Conservation (phyloP, 1,140 invertebrate species). For the Pararge aegeria region DNA sequence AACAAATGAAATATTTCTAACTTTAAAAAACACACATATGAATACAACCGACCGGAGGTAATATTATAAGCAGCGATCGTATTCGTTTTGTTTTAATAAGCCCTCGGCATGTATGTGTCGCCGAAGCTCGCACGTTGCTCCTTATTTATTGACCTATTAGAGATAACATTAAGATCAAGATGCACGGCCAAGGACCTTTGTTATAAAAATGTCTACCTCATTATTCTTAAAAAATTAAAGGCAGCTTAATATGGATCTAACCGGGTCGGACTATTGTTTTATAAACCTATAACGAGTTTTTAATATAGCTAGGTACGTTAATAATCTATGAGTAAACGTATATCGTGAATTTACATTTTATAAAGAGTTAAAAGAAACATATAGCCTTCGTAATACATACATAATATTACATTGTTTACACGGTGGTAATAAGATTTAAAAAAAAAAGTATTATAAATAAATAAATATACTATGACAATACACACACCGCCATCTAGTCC, state of each 20-base stretch:
- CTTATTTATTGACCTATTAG: conserved; percentile 80
- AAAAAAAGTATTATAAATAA: no score
- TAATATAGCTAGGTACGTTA: conserved; percentile 18
- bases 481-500: no score
- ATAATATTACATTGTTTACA: neutral
- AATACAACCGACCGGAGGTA: conserved; percentile 44
- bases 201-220: conserved; percentile 78
- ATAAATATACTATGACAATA: no score
- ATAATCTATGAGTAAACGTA: conserved; percentile 11
- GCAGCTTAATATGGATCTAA: conserved; percentile 51
- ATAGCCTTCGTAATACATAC: neutral
- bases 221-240: conserved; percentile 75
- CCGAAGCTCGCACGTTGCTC: conserved; percentile 75
- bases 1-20: conserved; percentile 19
- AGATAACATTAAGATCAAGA: conserved; percentile 79
- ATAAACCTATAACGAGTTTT: conserved; percentile 14
- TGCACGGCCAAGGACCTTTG: conserved; percentile 79
- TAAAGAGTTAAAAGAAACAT: conserved; percentile 8
- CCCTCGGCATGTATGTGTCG: conserved; percentile 67
- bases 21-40: conserved; percentile 33
- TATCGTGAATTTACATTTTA: conserved; percentile 15
- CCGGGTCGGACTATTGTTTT: conserved; percentile 8
- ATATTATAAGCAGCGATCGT: conserved; percentile 61
- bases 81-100: conserved; percentile 71
- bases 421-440: neutral